Percentiles rank a stretch among this genome's conserved stretches.
Evolutionary conservation across 2,888 invertebrate species (phyloP).

Genomic region (Xiphydria camelus): DNA sequence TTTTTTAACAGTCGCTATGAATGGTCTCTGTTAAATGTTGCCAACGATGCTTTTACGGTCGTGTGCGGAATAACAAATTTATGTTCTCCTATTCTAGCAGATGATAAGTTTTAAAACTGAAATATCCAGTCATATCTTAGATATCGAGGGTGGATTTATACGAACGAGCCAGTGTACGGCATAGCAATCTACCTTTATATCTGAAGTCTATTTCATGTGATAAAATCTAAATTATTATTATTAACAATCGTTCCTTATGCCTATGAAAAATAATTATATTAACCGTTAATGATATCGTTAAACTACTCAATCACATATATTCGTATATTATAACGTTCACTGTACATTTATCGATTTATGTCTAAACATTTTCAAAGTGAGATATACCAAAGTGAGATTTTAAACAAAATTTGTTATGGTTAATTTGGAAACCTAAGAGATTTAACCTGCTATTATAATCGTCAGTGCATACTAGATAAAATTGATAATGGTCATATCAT

Average conservation of each 20-base stretch:
- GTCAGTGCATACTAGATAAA: too few species aligned
- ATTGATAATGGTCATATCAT: too few species aligned
- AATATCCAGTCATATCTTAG: constrained; percentile 22
- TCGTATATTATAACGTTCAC: constrained; percentile 14
- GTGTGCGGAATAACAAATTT: too few species aligned
- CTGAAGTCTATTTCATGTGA: constrained; percentile 27
- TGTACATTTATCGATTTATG: not conserved
- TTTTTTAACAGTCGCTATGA: too few species aligned
- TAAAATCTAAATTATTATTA: constrained; percentile 21
- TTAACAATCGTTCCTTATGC: constrained; percentile 40
- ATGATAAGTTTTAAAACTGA: too few species aligned
- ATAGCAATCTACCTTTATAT: constrained; percentile 20
- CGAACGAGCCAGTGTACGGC: constrained; percentile 12
- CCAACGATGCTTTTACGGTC: too few species aligned
- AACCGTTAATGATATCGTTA: constrained; percentile 14
- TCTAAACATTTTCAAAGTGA: constrained; percentile 1
- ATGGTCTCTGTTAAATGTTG: too few species aligned
- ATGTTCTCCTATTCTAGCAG: too few species aligned
- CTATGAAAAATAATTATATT: constrained; percentile 29
- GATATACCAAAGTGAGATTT: not conserved
- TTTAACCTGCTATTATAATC: too few species aligned
- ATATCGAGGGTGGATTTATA: too few species aligned
- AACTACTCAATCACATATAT: constrained; percentile 17
- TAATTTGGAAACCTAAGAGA: too few species aligned
- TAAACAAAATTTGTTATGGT: too few species aligned